These are phyloP conservation scores for Chromis chromis DNA, from an alignment of 2,797 vertebrate genomes.

Conservation along the genomic window DNA sequence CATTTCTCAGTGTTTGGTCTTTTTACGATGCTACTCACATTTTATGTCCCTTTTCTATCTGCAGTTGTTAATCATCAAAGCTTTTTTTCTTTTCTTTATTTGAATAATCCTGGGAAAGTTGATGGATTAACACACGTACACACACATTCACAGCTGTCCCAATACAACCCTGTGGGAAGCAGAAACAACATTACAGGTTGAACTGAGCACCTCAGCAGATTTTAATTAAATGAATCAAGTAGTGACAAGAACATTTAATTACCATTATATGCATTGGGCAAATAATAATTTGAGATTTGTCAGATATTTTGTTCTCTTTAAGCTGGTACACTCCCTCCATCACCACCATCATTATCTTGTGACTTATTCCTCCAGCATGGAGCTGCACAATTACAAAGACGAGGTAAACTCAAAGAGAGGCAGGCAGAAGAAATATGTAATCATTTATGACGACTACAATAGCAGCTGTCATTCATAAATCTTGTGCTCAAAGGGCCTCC, in stretches of 20 bases:
- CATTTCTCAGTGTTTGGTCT: conserved; percentile 8
- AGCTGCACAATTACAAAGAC: conserved; percentile 37
- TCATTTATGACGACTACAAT: conserved; percentile 49
- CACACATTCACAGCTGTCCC: background rate
- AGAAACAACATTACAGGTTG: background rate
- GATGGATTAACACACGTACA: background rate
- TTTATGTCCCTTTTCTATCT: conserved; percentile 2
- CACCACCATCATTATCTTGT: conserved; percentile 6
- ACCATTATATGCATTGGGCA: background rate
- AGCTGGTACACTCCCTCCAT: conserved; percentile 3
- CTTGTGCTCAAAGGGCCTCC: conserved; percentile 41
- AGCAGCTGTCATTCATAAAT: conserved; percentile 58
- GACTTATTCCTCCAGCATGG: conserved; percentile 12
- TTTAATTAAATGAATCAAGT: background rate
- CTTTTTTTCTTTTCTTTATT: background rate
- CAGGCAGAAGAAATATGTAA: conserved; percentile 38
- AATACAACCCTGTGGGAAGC: background rate
- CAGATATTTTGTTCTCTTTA: conserved; percentile 7
- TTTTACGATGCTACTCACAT: conserved; percentile 14
- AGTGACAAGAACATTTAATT: background rate
- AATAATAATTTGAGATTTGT: too few relatives aligned
- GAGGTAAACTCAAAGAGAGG: conserved; percentile 43
- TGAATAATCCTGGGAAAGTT: background rate
- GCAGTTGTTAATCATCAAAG: background rate
- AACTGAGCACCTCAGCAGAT: background rate